Evolutionary conservation across 64 coral and sea anemone species (phyloP).

Genomic region (Acropora tenuis): DNA sequence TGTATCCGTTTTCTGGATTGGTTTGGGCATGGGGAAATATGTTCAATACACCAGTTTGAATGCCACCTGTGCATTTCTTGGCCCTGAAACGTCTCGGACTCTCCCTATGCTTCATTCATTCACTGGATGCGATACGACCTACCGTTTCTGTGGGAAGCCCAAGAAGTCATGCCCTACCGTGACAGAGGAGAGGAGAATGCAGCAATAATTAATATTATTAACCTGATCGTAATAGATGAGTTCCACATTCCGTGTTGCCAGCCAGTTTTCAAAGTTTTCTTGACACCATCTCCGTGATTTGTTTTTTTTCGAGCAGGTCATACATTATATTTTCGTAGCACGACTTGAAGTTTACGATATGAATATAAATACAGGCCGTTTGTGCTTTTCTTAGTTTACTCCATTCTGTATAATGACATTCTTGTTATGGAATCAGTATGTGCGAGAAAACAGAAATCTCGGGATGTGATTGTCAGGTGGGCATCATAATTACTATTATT

Average conservation of each 20-base stretch:
- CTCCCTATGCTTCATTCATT: conserved; percentile 31
- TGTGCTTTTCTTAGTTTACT: neutral
- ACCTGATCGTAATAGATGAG: no score
- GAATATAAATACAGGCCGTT: no score
- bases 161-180: no score
- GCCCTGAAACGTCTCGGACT: neutral
- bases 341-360: no score
- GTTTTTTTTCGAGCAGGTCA: no score
- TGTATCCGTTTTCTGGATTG: neutral
- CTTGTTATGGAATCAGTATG: neutral
- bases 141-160: neutral
- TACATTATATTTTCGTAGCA: no score
- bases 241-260: no score
- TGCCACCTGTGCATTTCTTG: neutral
- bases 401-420: neutral
- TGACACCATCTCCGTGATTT: no score
- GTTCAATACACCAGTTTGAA: neutral
- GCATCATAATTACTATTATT: neutral
- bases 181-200: no score
- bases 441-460: neutral
- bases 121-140: conserved; percentile 20
- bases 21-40: neutral
- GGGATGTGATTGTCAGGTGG: neutral
- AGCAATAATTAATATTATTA: no score
- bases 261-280: no score